Base-by-base conservation (phyloP, 1,140 invertebrate species). In the Drosophila ambigua region DNA sequence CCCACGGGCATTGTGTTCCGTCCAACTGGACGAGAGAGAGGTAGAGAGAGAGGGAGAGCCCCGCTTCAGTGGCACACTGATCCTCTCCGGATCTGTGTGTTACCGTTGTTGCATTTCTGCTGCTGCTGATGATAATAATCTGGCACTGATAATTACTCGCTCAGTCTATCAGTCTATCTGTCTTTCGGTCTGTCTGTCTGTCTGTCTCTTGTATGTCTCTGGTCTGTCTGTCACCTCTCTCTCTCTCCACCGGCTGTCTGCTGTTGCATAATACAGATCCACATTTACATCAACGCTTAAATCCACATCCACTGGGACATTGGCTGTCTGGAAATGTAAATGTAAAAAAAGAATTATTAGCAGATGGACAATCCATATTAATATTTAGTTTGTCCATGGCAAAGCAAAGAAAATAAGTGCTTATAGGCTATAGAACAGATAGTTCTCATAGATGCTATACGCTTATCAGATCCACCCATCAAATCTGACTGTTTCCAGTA, bases 71-170 rank as follows among this genome's bases (percentile, higher is more conserved):
- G 53, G 28, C 45, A 43, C 15, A 46, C 24, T 59, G 26, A 39
- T 76, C 41, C 51, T 75, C 48, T 46, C 61, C 28, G 46, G 13
- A 44, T 35, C 23, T 53, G 23, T 35, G 23, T 52, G 23, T 45
- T 58, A 69, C 63, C 71, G 69, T 35, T 44, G 46, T 61, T 64
- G 76, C 45, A 80, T 58, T 48, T 71, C 57, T 48, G 63, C 41
- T 72, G 71, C 68, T 13, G 35, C 11, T 39, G 72, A 61, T 83
- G 82, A 87, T 88, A 79, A 83, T 84, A 82, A 78, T 79, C 79
- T 54, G 54, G 50, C 63, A 48, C 79, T 87, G 83, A 87, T 87
- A 83, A 89, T 88, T 82, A 72, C 50, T 49, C 60, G 73, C 43
- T 61, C 54, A 54, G 61, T 72, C 71, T 60, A 60, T 51, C 81